Evolutionary conservation across 1,140 invertebrate genomes (phyloP), one percentile per base, ranked within the genome.

Genomic region (Gryllus bimaculatus): DNA sequence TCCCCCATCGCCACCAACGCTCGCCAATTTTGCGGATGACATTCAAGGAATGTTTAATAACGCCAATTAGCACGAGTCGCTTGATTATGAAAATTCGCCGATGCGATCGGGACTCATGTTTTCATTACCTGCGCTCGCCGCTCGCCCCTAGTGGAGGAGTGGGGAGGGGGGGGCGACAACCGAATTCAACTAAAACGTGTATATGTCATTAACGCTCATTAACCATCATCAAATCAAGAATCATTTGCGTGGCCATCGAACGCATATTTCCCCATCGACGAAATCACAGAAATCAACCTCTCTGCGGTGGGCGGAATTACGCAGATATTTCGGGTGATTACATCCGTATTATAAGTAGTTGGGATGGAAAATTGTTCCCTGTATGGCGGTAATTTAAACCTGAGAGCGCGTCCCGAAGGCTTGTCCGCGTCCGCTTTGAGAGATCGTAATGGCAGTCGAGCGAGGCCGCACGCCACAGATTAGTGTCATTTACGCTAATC

Each of bases 11-110:
- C 26, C 26, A 5, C 26, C 26, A 39, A 39, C 26, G 26, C 26
- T 39, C 26, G 26, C 26, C 26, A 39, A 39, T 39, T 39, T 39
- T 39, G 26, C 26, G 26, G 26, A 39, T 39, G 26, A 39, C 54
- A 66, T 66, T 66, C 54, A 66, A 66, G 54, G 54, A 66, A 66
- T 66, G 54, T 66, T 66, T 66, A 66, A 66, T 66, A 66, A 66
- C 54, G 18, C 54, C 18, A 66, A 66, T 66, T 66, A 66, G 54
- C 54, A 66, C 10, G 54, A 66, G 54, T 66, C 54, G 18, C 18
- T 66, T 66, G 10, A 66, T 66, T 66, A 66, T 66, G 54, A 66
- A 66, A 66, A 66, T 66, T 66, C 54, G 54, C 54, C 10, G 54
- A 66, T 13, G 54, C 54, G 54, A 66, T 66, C 7, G 10, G 54